Conservation (phyloP, 1,140 invertebrate genomes). For the Charaxes varanes region DNA sequence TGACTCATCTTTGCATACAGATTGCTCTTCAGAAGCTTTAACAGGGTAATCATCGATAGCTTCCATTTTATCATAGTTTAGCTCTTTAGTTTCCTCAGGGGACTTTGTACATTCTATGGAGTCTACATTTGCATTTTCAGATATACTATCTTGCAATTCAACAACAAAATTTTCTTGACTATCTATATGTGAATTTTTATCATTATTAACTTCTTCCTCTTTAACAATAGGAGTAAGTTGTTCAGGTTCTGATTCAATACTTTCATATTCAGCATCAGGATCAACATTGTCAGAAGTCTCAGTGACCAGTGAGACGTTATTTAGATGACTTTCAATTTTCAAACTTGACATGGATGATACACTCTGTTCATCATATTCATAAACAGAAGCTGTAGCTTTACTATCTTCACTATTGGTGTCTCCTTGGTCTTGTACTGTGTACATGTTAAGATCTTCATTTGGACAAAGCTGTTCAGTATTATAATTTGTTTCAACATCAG, state of each 20-base stretch:
- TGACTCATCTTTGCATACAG: constrained; percentile 25
- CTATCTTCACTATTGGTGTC: constrained; percentile 66
- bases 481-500: constrained; percentile 47
- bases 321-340: constrained; percentile 52
- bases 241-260: constrained; percentile 21
- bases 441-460: constrained; percentile 42
- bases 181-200: constrained; percentile 22
- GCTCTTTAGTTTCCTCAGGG: constrained; percentile 22
- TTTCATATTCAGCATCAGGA: constrained; percentile 36
- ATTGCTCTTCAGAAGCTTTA: constrained; percentile 19
- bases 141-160: constrained; percentile 24
- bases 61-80: constrained; percentile 35
- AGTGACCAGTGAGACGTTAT: constrained; percentile 37
- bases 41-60: constrained; percentile 29
- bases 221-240: constrained; percentile 16
- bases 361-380: constrained; percentile 66
- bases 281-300: constrained; percentile 32
- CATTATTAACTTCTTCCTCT: constrained; percentile 29
- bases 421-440: constrained; percentile 42
- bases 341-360: constrained; percentile 60
- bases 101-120: constrained; percentile 19
- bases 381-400: constrained; percentile 56
- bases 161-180: constrained; percentile 27
- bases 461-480: constrained; percentile 38
- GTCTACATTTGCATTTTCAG: constrained; percentile 13